Percentiles rank a stretch among this genome's conserved stretches.
Evolutionary conservation across 2,113 vertebrate genomes (phyloP).

Genomic region (Bungarus multicinctus): DNA sequence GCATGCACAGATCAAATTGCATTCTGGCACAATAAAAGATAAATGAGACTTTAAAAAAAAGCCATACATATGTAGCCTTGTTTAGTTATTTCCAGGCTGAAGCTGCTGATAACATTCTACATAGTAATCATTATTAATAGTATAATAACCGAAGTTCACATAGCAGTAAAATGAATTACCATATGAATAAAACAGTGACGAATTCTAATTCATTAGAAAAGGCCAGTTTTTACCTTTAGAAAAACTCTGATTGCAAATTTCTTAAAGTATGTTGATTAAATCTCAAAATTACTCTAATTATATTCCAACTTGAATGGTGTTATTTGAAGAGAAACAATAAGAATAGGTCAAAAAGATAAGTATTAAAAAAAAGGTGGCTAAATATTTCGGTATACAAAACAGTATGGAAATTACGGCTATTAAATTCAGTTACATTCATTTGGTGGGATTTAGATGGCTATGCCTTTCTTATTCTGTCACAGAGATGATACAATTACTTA

Average conservation of each 20-base stretch:
- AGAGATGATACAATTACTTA: neutral
- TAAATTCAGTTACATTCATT: neutral
- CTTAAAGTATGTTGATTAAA: neutral
- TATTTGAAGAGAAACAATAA: neutral
- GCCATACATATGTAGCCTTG: neutral
- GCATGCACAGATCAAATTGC: neutral
- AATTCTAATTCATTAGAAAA: neutral
- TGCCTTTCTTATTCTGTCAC: neutral
- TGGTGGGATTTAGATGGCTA: neutral
- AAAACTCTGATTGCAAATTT: neutral
- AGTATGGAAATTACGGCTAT: neutral
- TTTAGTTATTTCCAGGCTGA: neutral
- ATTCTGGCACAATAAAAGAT: neutral
- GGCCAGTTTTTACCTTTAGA: neutral
- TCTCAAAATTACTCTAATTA: neutral
- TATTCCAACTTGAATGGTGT: neutral
- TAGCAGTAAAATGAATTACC: neutral
- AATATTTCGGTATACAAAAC: neutral
- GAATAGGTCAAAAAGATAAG: neutral
- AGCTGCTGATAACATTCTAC: neutral
- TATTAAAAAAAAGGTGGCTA: neutral
- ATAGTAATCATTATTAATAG: neutral
- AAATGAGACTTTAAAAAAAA: neutral
- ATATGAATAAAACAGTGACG: neutral
- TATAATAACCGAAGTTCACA: neutral